Percentiles rank a stretch among this genome's conserved stretches.
Evolutionary conservation across 2,888 invertebrate species (phyloP).

Genomic region (Dasypogon diadema): DNA sequence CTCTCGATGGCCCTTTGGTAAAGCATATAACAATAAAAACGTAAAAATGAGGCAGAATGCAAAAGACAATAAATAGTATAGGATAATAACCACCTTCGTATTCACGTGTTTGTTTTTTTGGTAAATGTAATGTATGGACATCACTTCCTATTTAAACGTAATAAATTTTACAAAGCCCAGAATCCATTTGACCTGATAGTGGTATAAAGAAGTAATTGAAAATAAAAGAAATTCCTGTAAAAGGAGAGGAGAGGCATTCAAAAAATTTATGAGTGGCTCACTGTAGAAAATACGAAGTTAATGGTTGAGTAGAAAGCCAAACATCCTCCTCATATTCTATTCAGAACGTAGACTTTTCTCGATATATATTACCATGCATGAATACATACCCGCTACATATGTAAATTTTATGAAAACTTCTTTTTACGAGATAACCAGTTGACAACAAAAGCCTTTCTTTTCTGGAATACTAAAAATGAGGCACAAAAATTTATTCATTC

Average conservation of each 20-base stretch:
- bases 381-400: conserved; percentile 16
- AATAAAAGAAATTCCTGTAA: conserved; percentile 9
- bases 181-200: background rate
- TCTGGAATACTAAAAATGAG: conserved; percentile 29
- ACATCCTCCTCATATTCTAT: conserved; percentile 35
- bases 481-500: conserved; percentile 46
- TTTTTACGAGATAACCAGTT: conserved; percentile 33
- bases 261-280: conserved; percentile 31
- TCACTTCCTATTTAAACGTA: background rate
- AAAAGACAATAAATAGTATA: too few species aligned
- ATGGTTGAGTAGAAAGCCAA: conserved; percentile 29
- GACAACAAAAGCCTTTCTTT: conserved; percentile 41
- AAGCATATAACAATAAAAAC: too few species aligned
- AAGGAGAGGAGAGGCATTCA: background rate
- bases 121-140: too few species aligned
- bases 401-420: conserved; percentile 44
- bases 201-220: conserved; percentile 21
- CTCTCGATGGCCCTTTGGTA: too few species aligned
- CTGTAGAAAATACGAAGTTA: conserved; percentile 25
- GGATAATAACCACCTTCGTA: too few species aligned
- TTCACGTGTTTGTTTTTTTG: too few species aligned
- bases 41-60: too few species aligned
- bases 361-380: conserved; percentile 19
- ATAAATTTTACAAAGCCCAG: background rate
- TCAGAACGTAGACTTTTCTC: conserved; percentile 19